Evolutionary conservation across 2,113 vertebrate species (phyloP).

Genomic region (Neolamprologus variostigma): DNA sequence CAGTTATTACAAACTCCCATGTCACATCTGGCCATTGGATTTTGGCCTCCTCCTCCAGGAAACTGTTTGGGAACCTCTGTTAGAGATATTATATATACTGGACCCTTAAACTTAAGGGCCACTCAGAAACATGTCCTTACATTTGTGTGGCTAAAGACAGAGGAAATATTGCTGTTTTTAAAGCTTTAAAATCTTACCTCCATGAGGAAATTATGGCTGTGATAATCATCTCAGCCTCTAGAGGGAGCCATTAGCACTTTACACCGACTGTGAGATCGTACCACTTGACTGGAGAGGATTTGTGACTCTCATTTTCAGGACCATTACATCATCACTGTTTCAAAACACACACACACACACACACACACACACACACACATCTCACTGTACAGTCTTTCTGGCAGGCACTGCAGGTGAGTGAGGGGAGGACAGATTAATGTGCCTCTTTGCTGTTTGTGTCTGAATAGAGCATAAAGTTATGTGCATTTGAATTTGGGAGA

Average conservation of each 20-base stretch:
- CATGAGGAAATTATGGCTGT: background rate
- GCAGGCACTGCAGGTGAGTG: background rate
- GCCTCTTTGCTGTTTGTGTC: background rate
- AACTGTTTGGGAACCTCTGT: background rate
- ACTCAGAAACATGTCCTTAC: background rate
- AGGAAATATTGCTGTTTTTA: background rate
- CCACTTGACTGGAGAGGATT: conserved; percentile 12
- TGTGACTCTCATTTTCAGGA: conserved; percentile 38
- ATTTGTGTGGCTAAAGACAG: background rate
- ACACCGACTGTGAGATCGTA: background rate
- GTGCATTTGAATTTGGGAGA: background rate
- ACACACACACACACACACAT: background rate
- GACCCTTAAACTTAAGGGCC: background rate
- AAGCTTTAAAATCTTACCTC: background rate
- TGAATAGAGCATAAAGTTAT: conserved; percentile 15
- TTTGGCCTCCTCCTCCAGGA: background rate
- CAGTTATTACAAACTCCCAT: background rate
- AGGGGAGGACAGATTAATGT: background rate
- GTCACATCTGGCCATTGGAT: background rate
- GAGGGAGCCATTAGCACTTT: background rate
- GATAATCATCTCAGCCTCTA: background rate
- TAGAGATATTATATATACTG: background rate
- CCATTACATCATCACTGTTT: conserved; percentile 38
- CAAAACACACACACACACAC: background rate
- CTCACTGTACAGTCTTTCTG: background rate